These are phyloP conservation scores for Synanthedon myopaeformis DNA, from an alignment of 2,888 invertebrate genomes.

Conservation along the genomic window DNA sequence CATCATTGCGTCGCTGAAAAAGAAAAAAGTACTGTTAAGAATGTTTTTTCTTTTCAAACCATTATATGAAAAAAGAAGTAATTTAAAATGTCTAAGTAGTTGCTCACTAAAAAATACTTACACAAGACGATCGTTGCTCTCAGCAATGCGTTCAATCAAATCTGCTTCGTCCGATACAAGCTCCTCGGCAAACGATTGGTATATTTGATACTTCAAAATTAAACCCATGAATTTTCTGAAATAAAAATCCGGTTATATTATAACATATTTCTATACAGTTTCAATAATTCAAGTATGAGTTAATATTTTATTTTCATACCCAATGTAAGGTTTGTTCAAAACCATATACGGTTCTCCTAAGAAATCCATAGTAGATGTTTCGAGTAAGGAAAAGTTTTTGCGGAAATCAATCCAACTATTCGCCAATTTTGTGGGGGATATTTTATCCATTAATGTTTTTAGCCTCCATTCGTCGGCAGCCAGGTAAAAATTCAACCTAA, in stretches of 20 bases:
- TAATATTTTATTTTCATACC: constrained; percentile 23
- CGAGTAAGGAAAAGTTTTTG: constrained; percentile 52
- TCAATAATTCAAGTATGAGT: too few species aligned
- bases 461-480: constrained; percentile 70
- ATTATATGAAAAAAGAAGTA: not conserved
- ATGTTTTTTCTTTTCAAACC: not conserved
- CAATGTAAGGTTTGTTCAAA: constrained; percentile 67
- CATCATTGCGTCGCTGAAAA: constrained; percentile 52
- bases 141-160: constrained; percentile 46
- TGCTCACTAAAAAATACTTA: constrained; percentile 23
- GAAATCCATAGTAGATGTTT: constrained; percentile 57
- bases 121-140: constrained; percentile 48
- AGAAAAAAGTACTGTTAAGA: not conserved
- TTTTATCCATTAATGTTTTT: constrained; percentile 46
- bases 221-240: constrained; percentile 69
- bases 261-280: not conserved
- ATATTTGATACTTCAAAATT: constrained; percentile 69
- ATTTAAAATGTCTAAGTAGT: too few species aligned
- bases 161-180: constrained; percentile 52
- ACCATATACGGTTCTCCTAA: constrained; percentile 61
- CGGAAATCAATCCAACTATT: constrained; percentile 66
- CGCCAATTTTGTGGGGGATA: constrained; percentile 35
- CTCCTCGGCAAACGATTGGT: constrained; percentile 62
- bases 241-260: constrained; percentile 9
- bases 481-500: constrained; percentile 66